Percentiles rank a stretch among this genome's conserved stretches.
Conservation (phyloP, 2,113 vertebrate species). For the Microcebus tavaratra region DNA sequence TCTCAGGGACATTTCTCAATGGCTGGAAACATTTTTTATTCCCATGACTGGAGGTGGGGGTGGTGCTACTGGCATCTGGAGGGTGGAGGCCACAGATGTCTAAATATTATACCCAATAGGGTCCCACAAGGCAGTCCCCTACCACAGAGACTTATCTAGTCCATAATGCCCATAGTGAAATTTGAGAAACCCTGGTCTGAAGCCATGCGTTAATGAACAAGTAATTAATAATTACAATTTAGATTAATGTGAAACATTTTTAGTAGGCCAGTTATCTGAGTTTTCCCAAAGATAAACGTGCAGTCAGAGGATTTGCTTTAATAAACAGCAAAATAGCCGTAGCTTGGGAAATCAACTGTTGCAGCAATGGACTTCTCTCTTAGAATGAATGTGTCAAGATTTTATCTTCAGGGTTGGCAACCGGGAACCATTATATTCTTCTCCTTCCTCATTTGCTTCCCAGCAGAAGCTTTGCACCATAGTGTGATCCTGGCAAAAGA, state of each 20-base stretch:
- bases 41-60: background rate
- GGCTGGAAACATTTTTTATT: background rate
- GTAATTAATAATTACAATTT: background rate
- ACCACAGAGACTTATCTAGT: background rate
- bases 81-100: background rate
- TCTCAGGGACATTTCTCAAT: background rate
- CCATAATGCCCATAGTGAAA: background rate
- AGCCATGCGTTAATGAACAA: background rate
- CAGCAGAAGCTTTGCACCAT: background rate
- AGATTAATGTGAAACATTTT: background rate
- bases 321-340: background rate
- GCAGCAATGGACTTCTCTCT: background rate
- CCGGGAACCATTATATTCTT: background rate
- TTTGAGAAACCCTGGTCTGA: background rate
- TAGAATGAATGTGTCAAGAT: background rate
- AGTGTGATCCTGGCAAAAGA: background rate
- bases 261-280: background rate
- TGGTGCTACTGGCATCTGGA: background rate
- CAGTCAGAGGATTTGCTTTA: background rate
- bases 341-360: background rate
- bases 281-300: background rate
- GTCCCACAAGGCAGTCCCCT: background rate
- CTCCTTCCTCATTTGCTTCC: background rate
- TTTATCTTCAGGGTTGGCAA: background rate
- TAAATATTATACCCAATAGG: accelerated